Percentiles rank a stretch among this genome's conserved stretches.
Evolutionary conservation across 2,888 invertebrate genomes (phyloP).

Genomic region (Synergus umbraculus): DNA sequence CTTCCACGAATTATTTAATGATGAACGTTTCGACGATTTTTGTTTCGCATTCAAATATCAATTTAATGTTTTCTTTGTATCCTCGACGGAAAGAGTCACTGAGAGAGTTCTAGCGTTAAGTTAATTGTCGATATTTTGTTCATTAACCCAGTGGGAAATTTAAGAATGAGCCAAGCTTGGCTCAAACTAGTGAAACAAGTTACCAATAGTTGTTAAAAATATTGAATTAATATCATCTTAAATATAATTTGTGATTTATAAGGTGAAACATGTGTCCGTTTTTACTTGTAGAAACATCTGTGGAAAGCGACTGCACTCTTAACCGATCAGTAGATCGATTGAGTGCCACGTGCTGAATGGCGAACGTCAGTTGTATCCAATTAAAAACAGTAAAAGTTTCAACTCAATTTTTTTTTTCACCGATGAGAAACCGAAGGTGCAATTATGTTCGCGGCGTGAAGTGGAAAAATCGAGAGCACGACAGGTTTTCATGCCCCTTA

Average conservation of each 20-base stretch:
- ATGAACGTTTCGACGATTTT: slow-evolving; percentile 48
- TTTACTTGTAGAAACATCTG: background rate
- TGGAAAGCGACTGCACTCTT: background rate
- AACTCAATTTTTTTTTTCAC: slow-evolving; percentile 45
- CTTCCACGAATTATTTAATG: slow-evolving; percentile 62
- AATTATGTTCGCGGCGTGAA: slow-evolving; percentile 60
- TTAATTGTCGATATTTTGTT: background rate
- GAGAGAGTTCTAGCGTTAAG: background rate
- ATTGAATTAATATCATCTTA: too few relatives aligned
- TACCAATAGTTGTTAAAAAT: too few relatives aligned
- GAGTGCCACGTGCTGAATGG: slow-evolving; percentile 63
- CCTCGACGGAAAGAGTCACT: background rate
- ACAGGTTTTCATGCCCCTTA: slow-evolving; percentile 27
- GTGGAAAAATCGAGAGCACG: slow-evolving; percentile 40
- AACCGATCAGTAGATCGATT: slow-evolving; percentile 38
- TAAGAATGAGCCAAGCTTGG: too few relatives aligned
- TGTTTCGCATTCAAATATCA: slow-evolving; percentile 8
- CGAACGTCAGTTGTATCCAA: slow-evolving; percentile 65
- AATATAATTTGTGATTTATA: too few relatives aligned
- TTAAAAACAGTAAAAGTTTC: slow-evolving; percentile 63
- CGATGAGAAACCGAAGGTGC: slow-evolving; percentile 46
- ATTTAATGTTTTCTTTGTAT: background rate
- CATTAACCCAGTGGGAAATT: too few relatives aligned
- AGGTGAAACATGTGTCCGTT: too few relatives aligned
- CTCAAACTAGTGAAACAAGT: too few relatives aligned